Evolutionary conservation across 2,113 vertebrate genomes (phyloP).

Genomic region (Puma concolor): DNA sequence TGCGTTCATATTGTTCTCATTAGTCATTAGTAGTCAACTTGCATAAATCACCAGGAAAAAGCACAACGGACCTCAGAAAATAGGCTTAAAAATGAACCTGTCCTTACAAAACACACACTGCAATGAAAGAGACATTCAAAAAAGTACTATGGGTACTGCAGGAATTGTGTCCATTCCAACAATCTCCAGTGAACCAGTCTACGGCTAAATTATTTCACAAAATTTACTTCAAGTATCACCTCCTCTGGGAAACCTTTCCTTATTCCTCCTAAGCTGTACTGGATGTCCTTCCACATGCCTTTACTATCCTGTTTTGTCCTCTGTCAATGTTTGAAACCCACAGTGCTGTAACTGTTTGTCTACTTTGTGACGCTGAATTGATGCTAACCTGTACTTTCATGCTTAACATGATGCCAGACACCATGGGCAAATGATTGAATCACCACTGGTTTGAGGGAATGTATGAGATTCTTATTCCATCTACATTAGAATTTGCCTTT

Average conservation of each 20-base stretch:
- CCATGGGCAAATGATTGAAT: not conserved
- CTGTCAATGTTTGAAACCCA: not conserved
- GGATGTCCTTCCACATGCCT: not conserved
- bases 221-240: not conserved
- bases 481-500: not conserved
- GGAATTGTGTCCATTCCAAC: conserved; percentile 83
- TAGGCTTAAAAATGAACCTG: conserved; percentile 80
- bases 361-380: not conserved
- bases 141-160: conserved; percentile 88
- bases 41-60: conserved; percentile 88
- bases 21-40: conserved; percentile 93
- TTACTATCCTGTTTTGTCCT: not conserved
- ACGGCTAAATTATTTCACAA: not conserved
- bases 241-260: not conserved
- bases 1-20: conserved; percentile 94
- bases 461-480: not conserved
- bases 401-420: not conserved
- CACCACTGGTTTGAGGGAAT: not conserved
- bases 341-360: not conserved
- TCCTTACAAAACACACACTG: conserved; percentile 76
- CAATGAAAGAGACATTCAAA: conserved; percentile 84
- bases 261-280: not conserved
- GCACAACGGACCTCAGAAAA: conserved; percentile 90
- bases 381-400: not conserved
- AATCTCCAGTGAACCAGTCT: conserved; percentile 73